Conservation (phyloP, 1,140 invertebrate species). For the Drosophila paulistorum region DNA sequence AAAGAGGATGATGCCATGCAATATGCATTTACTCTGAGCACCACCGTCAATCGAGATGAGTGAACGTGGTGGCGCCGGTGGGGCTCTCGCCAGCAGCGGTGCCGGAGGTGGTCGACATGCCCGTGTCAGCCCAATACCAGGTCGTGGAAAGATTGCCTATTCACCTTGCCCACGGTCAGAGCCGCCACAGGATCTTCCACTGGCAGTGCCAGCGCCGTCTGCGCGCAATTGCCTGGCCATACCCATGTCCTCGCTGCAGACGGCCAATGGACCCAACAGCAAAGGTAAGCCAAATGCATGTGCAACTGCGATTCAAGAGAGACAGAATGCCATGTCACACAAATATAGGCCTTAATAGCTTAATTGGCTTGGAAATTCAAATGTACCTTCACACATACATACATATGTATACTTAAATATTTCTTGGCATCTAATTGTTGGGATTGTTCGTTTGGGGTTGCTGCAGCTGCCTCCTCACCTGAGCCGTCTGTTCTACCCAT, state of each 20-base stretch:
- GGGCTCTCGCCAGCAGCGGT: conserved; percentile 33
- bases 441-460: conserved; percentile 15
- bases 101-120: conserved; percentile 64
- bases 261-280: conserved; percentile 72
- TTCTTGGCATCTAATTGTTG: conserved; percentile 56
- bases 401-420: conserved; percentile 32
- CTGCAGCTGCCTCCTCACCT: neutral
- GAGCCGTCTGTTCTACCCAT: neutral
- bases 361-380: neutral
- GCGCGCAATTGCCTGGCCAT: conserved; percentile 72
- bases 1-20: conserved; percentile 18
- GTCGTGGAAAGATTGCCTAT: conserved; percentile 84
- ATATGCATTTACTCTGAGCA: conserved; percentile 42
- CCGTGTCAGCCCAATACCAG: conserved; percentile 83
- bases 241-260: conserved; percentile 74
- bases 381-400: neutral
- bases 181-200: conserved; percentile 83
- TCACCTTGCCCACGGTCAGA: conserved; percentile 85
- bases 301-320: no score
- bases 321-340: neutral
- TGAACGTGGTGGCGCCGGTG: conserved; percentile 49
- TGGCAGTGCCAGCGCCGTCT: conserved; percentile 41
- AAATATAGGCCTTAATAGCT: neutral
- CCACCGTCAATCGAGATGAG: conserved; percentile 48
- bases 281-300: conserved; percentile 53